Evolutionary conservation across 1,140 invertebrate genomes (phyloP), one percentile per base, ranked within the genome.

Genomic region (Dendrolimus punctatus): DNA sequence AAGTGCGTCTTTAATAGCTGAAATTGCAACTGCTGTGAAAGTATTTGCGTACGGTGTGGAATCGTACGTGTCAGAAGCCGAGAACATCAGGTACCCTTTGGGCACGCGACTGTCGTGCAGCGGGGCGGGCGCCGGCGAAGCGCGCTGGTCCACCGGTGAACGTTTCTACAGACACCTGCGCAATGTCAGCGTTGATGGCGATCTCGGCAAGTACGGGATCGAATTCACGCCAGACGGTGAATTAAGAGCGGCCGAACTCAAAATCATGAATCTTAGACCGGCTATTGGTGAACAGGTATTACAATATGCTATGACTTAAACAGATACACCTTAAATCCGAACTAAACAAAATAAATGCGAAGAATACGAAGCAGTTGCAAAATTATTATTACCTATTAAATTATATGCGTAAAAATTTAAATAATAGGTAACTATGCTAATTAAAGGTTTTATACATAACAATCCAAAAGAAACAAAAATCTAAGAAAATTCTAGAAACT

Each of bases 1-100:
- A 50, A 93, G 92, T 57, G 88, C 90, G 0, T 93, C 93, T 38
- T 80, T 97, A 5, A 92, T 96, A 57, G 93, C 92, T 58, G 95
- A 96, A 75, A 96, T 97, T 43, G 93, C 94, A 4, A 95, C 95
- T 23, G 95, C 95, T 4, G 93, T 97, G 37, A 95, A 95, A 76
- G 95, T 97, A 50, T 97, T 96, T 76, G 95, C 95, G 8, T 94
- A 96, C 64, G 96, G 95, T 0, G 95, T 97, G 2, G 95, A 97
- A 74, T 92, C 94, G 46, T 97, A 96, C 72, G 85, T 95, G 0
- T 93, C 91, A 40, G 94, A 96, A 71, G 88, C 90, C 0, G 87
- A 88, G 7, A 94, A 95, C 72, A 76, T 85, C 4, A 90, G 92
- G 57, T 85, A 92, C 37, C 93, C 91, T 6, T 83, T 97, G 2